Percentiles rank a stretch among this genome's conserved stretches.
Conservation (phyloP, 2,113 vertebrate genomes). For the Phrynocephalus versicolor region DNA sequence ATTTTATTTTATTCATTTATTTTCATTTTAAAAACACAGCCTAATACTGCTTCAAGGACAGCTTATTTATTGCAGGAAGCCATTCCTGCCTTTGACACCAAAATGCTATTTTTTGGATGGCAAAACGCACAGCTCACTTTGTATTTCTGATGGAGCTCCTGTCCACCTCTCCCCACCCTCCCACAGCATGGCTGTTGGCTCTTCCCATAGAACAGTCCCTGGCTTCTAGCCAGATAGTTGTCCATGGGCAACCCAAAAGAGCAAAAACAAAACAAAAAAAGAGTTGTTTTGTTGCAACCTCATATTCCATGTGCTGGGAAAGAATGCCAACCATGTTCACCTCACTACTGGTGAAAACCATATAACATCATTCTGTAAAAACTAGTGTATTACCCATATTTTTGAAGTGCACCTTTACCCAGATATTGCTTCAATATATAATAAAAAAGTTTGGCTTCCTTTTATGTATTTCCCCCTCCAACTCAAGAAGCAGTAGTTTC, state of each 20-base stretch:
- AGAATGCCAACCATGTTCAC: fast-evolving
- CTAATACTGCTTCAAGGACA: constrained; percentile 36
- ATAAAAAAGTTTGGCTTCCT: not conserved
- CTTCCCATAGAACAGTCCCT: not conserved
- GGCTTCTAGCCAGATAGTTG: not conserved
- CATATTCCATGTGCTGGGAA: fast-evolving
- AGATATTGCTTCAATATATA: not conserved
- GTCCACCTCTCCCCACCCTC: not conserved
- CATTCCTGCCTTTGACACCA: not conserved
- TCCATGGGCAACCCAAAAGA: not conserved
- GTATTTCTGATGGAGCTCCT: not conserved
- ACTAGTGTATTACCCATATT: not conserved
- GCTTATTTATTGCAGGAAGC: not conserved
- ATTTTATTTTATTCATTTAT: no score
- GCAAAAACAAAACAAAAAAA: not conserved
- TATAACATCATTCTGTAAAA: not conserved
- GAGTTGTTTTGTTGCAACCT: fast-evolving
- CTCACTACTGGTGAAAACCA: fast-evolving
- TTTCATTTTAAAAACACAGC: not conserved
- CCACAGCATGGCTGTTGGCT: not conserved
- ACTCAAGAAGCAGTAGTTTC: no score
- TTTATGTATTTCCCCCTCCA: no score
- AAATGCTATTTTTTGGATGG: constrained; percentile 39
- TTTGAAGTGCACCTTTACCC: not conserved
- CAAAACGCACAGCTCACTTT: constrained; percentile 26